These are phyloP conservation scores for Pyrgilauda ruficollis DNA, from an alignment of 2,113 vertebrate species.

Conservation along the genomic window DNA sequence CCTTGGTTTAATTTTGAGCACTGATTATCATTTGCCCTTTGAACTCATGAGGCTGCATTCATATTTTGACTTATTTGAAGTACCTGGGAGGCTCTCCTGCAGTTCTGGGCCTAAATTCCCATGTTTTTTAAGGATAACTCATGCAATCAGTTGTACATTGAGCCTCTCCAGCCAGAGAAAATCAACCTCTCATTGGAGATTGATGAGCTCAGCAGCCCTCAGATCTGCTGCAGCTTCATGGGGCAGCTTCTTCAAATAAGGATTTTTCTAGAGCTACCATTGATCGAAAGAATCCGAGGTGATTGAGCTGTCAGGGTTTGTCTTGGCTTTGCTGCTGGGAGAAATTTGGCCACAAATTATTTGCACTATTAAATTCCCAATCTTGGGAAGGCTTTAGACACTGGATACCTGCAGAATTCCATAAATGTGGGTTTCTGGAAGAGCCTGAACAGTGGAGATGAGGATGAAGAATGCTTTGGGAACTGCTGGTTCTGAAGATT, in stretches of 20 bases:
- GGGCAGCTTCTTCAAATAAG: neutral
- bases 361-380: no score
- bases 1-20: neutral
- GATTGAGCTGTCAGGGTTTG: no score
- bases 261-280: neutral
- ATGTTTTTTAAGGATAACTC: neutral
- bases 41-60: neutral
- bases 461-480: no score
- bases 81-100: neutral
- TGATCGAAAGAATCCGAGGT: no score
- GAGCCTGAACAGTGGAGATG: no score
- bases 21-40: neutral
- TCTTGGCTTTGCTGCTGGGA: no score
- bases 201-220: neutral
- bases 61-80: neutral
- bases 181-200: neutral
- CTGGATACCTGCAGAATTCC: no score
- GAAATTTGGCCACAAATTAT: no score
- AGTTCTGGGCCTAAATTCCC: neutral
- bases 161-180: neutral
- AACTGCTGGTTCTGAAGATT: no score
- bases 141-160: accelerated
- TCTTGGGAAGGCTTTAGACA: no score
- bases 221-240: neutral
- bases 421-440: no score